These are phyloP conservation scores for Acronicta leporina DNA, from an alignment of 2,888 invertebrate genomes.

Conservation along the genomic window DNA sequence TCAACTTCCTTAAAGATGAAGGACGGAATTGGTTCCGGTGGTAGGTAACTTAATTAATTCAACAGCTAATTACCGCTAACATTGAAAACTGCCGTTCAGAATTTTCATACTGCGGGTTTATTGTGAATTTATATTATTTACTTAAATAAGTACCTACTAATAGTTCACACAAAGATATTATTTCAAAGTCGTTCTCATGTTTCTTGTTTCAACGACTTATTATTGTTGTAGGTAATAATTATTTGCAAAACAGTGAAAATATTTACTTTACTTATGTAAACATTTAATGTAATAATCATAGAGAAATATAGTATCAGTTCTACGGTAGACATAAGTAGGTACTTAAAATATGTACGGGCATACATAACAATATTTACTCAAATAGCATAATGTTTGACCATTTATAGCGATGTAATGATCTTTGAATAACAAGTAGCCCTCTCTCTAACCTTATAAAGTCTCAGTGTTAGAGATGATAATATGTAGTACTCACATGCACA, in stretches of 20 bases:
- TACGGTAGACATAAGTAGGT: too few relatives aligned
- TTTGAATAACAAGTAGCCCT: not conserved
- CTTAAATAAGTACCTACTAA: constrained; percentile 18
- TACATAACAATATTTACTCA: too few relatives aligned
- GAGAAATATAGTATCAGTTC: constrained; percentile 9
- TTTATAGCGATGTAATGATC: too few relatives aligned
- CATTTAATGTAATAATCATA: constrained; percentile 6
- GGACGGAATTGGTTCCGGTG: constrained; percentile 69
- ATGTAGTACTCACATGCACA: too few relatives aligned
- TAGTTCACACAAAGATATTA: constrained; percentile 48
- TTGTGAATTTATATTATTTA: constrained; percentile 31
- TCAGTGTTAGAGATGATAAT: not conserved
- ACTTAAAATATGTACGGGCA: too few relatives aligned
- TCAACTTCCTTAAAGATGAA: constrained; percentile 71
- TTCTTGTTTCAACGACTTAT: constrained; percentile 39
- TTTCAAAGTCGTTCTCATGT: constrained; percentile 54
- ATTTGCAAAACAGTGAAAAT: constrained; percentile 27
- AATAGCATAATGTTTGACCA: too few relatives aligned
- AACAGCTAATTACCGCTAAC: constrained; percentile 59
- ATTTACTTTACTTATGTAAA: constrained; percentile 6
- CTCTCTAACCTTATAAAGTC: not conserved
- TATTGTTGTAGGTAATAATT: constrained; percentile 41
- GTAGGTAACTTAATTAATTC: constrained; percentile 61
- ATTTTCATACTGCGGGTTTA: constrained; percentile 37
- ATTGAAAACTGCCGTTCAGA: constrained; percentile 55